Percentiles rank a stretch among this genome's conserved stretches.
These are phyloP conservation scores for Drosophila tani DNA, from an alignment of 1,140 invertebrate species.

Conservation along the genomic window DNA sequence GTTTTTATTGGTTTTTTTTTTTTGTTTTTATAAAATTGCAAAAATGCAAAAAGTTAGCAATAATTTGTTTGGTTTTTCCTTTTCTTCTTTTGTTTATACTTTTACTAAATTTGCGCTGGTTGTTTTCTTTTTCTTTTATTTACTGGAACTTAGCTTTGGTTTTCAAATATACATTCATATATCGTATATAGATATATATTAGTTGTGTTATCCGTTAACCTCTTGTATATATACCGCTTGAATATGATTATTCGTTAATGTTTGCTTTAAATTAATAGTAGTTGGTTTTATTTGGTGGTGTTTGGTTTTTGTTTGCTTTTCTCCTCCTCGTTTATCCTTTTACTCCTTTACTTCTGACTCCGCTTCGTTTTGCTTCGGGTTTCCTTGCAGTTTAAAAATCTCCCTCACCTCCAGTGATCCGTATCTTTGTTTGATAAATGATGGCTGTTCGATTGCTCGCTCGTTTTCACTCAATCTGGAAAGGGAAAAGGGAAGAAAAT, in stretches of 20 bases:
- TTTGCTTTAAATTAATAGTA: slow-evolving; percentile 78
- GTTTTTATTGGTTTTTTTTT: slow-evolving; percentile 25
- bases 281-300: slow-evolving; percentile 85
- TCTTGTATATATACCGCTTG: slow-evolving; percentile 74
- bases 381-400: slow-evolving; percentile 35
- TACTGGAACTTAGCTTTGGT: slow-evolving; percentile 75
- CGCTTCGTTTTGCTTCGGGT: not conserved
- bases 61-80: slow-evolving; percentile 49
- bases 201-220: slow-evolving; percentile 48
- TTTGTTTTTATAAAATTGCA: slow-evolving; percentile 85
- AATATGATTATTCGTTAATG: slow-evolving; percentile 83
- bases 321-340: slow-evolving; percentile 6
- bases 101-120: slow-evolving; percentile 73
- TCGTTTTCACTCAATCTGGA: slow-evolving; percentile 79
- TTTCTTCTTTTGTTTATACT: slow-evolving; percentile 50
- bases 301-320: slow-evolving; percentile 70
- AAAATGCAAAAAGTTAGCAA: slow-evolving; percentile 85
- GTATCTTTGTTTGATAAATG: slow-evolving; percentile 59
- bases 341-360: slow-evolving; percentile 1
- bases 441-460: slow-evolving; percentile 84
- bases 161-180: slow-evolving; percentile 61
- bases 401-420: slow-evolving; percentile 43
- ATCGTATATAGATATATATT: slow-evolving; percentile 53
- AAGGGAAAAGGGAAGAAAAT: not conserved
- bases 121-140: slow-evolving; percentile 34